Base-by-base conservation (phyloP, 2,888 invertebrate species). In the Leistus spinibarbis region DNA sequence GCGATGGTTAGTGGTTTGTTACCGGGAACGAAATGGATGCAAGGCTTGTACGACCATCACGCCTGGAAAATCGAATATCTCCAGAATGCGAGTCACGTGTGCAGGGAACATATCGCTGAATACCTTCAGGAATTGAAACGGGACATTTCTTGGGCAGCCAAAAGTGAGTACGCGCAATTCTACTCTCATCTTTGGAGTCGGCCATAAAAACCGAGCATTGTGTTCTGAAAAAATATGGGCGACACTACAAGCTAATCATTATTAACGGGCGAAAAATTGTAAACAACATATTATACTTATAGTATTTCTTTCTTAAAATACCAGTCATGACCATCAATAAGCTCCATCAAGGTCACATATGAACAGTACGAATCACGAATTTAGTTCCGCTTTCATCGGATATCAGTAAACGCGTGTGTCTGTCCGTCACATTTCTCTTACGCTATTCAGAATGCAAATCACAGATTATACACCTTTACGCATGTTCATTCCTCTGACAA, bases 81-180 rank as follows among this genome's bases (percentile, higher is more conserved):
- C 13, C 84, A 84, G 54, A 88, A 88, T 74, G 87, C 89, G n/a
- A 87, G 87, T 1, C 82, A 84, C n/a, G 85, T 84, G 0, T 92
- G 92, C 80, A 86, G 86, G 5, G 83, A 84, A 13, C 89, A 91
- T 78, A 86, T 91, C 86, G 85, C 86, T 77, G 82, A 83, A 40
- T 92, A 90, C 82, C 81, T 92, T 22, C 86, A 83, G 81, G 91
- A 88, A 71, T 86, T 89, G 74, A 87, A 81, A 82, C 91, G 87
- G 79, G 93, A 88, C 80, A 87, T 88, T 81, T 85, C 86, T 60
- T 95, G 95, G 95, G 95, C 95, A 9, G 91, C 92, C 53, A 92
- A 91, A 87, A 92, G 95, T 95, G 83, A 91, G 92, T 91, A 79
- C 3, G 19, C 40, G 10, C 40, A 7, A 7, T 2, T 40, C 40